These are phyloP conservation scores for Conomelus anceps DNA, from an alignment of 2,888 invertebrate genomes.

Conservation along the genomic window DNA sequence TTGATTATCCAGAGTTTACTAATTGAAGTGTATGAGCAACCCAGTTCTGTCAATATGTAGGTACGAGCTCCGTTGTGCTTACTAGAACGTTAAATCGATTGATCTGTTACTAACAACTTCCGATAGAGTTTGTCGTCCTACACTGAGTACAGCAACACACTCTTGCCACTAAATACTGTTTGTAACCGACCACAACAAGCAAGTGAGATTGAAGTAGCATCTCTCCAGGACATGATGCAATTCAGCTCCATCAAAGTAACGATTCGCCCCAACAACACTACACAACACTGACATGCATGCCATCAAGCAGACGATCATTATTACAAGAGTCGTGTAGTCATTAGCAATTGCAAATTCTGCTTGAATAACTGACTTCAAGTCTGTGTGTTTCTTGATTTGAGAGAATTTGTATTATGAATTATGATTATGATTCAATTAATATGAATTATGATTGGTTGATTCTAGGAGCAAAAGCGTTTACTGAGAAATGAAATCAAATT, in stretches of 20 bases:
- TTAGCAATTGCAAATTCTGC: too few species aligned
- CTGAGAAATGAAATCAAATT: too few species aligned
- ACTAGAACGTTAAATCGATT: not conserved
- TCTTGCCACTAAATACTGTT: not conserved
- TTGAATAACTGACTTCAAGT: not conserved
- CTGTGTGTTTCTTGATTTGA: not conserved
- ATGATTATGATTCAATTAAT: too few species aligned
- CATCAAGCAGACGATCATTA: not conserved
- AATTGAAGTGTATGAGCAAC: not conserved
- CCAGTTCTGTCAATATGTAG: not conserved
- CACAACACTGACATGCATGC: not conserved
- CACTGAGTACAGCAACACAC: not conserved
- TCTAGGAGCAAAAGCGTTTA: too few species aligned
- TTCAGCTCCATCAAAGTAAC: not conserved
- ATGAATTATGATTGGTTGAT: too few species aligned
- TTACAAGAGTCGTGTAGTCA: not conserved
- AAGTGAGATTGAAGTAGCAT: not conserved
- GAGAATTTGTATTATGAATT: not conserved
- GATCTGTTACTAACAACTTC: not conserved
- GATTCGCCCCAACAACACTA: not conserved
- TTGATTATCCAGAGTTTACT: not conserved
- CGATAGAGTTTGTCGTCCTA: not conserved
- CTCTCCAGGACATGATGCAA: not conserved
- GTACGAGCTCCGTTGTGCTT: not conserved
- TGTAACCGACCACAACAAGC: not conserved